Evolutionary conservation across 2,888 invertebrate genomes (phyloP), one percentile per base, ranked within the genome.

Genomic region (Cylloceria caligata): DNA sequence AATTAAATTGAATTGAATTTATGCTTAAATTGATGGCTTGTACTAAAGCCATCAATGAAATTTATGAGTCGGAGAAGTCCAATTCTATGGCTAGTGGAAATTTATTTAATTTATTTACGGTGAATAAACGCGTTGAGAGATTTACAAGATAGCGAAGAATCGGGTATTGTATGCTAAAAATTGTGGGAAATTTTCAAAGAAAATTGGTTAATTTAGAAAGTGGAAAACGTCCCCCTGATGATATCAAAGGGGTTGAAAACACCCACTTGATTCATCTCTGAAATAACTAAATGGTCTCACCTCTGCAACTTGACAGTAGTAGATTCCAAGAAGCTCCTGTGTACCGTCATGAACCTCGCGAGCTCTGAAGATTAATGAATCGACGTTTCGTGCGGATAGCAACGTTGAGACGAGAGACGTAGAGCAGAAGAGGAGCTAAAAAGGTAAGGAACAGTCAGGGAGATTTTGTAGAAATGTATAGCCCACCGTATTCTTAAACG

Each of bases 391-490:
- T 30, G 39, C 19, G 30, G 16, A 11, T 13, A 16, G 42, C 9
- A 16, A 42, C 7, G 4, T 6, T 9, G n/a, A 27, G 57, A 57
- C 24, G 57, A 19, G 7, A 42, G 30, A 27, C 55, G 36, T 19
- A 1, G 42, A 19, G 21, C 27, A 21, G 11, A 34, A 42, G 21
- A 57, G 27, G 42, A 16, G 57, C 24, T 13, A 16, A 36, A 42
- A 7, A 9, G 45, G 27, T 13, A 13, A 16, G 60, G 39, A 30
- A 21, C n/a, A 68, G 49, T 49, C 68, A 60, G n/a, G 21, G 45
- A 71, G 45, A 71, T 57, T n/a, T 57, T 45, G 19, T 36, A 13
- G 52, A 42, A 57, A 57, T 71, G 57, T 71, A 71, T 39, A 55
- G 42, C 27, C 42, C n/a, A 45, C 11, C 57, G 24, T 71, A 57